A percentile compares a stretch with the other conserved stretches of the same genome.
Evolutionary conservation across 2,888 invertebrate genomes (phyloP).

Genomic region (Tetramorium bicarinatum): DNA sequence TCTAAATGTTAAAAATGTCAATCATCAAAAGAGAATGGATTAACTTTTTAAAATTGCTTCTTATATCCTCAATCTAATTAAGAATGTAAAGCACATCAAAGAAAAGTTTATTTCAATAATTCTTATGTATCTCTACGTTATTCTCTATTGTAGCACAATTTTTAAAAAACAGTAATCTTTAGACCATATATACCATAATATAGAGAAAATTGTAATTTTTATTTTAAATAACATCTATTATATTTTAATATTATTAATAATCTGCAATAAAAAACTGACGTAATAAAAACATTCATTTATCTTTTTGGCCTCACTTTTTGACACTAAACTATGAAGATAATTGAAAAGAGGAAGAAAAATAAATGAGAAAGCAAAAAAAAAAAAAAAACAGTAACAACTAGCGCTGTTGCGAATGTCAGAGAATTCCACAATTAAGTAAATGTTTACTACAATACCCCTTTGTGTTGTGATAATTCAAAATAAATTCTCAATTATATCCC

Average conservation of each 20-base stretch:
- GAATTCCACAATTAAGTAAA: constrained; percentile 75
- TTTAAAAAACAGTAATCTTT: constrained; percentile 40
- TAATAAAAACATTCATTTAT: constrained; percentile 81
- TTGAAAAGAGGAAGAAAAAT: constrained; percentile 70
- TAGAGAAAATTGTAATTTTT: constrained; percentile 77
- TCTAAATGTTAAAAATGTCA: constrained; percentile 15
- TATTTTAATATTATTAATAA: constrained; percentile 81
- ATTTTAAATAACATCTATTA: constrained; percentile 78
- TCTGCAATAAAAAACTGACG: constrained; percentile 82
- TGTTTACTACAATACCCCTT: constrained; percentile 68
- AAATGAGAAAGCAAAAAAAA: constrained; percentile 60
- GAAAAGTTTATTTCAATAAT: constrained; percentile 30
- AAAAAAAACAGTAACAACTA: constrained; percentile 63
- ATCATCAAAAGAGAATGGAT: background rate
- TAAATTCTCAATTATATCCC: background rate
- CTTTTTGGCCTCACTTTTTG: constrained; percentile 83
- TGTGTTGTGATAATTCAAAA: constrained; percentile 25
- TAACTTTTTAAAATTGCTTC: constrained; percentile 10
- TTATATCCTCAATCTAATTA: background rate
- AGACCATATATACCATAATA: constrained; percentile 78
- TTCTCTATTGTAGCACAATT: constrained; percentile 15
- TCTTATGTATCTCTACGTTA: constrained; percentile 24
- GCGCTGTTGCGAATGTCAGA: constrained; percentile 63
- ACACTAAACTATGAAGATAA: constrained; percentile 76
- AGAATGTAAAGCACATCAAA: constrained; percentile 17